Base-by-base conservation (phyloP, 2,113 vertebrate genomes). In the Carassius gibelio region DNA sequence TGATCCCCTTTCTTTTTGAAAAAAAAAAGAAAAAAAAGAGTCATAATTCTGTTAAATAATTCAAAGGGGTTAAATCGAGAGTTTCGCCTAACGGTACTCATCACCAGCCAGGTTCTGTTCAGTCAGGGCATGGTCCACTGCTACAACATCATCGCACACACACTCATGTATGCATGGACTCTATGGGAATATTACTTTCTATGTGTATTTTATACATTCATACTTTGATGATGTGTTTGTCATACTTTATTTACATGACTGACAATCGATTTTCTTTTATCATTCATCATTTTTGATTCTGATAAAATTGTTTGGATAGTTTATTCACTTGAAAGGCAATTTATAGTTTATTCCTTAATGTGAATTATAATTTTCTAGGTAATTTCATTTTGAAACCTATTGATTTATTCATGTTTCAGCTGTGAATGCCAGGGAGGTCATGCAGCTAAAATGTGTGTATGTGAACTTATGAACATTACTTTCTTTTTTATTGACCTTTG, bases 31-130 rank as follows among this genome's bases (percentile, higher is more conserved):
- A 96, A 96, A 94, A 8, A 42, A 26, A 26, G 3, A 97, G 92
- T 96, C 94, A 97, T 98, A 97, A 96, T 95, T 94, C 84, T 95
- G 94, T 91, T 99, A 91, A 98, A 99, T 97, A 91, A 96, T 99
- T 98, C 88, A 99, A 96, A 85, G 87, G 90, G 83, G 94, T 95
- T 95, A 98, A 97, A 99, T 97, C 96, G 96, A 93, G 94, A 87
- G 93, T 99, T 99, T 98, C 97, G 94, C 90, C 81, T 91, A 81
- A 84, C 89, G 88, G 88, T 90, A 83, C 85, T 89, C 91, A 90
- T 91, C 91, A 82, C 83, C 69, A 84, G 71, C 86, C 23, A 23
- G 10, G 38, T 79, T 83, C 79, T 38, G 77, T 83, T 86, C 89
- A 69, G 21, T 30, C 66, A 64, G 15, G 72, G 19, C 61, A 59